Percentiles rank a stretch among this genome's conserved stretches.
These are phyloP conservation scores for Pachyuromys duprasi DNA, from an alignment of 2,797 vertebrate genomes.

Conservation along the genomic window DNA sequence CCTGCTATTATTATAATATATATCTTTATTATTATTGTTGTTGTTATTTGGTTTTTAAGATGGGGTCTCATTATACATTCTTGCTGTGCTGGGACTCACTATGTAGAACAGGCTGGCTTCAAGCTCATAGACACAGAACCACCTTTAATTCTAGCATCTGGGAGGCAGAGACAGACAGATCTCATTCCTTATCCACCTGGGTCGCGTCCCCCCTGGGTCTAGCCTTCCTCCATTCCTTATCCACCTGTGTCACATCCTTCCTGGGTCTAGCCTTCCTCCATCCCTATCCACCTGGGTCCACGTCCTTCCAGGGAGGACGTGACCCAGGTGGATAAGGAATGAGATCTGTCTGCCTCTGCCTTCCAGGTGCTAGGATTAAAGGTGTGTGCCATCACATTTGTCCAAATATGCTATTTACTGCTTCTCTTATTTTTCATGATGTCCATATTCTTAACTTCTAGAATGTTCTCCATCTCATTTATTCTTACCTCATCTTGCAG, in stretches of 20 bases:
- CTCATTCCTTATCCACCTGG: too few relatives aligned
- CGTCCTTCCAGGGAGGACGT: not conserved
- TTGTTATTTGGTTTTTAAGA: not conserved
- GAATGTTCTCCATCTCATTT: not conserved
- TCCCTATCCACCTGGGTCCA: too few relatives aligned
- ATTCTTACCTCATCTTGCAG: not conserved
- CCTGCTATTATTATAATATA: not conserved
- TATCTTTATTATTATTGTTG: not conserved
- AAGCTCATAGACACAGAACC: not conserved
- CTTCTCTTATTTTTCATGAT: not conserved
- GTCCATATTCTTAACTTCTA: conserved; percentile 24
- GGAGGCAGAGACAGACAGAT: too few relatives aligned
- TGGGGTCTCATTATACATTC: not conserved
- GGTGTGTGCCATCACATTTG: not conserved
- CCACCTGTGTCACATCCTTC: too few relatives aligned
- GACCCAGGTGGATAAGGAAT: too few relatives aligned
- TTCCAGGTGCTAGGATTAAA: too few relatives aligned
- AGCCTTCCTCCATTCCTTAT: not conserved
- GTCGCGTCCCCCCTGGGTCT: not conserved
- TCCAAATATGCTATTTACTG: not conserved
- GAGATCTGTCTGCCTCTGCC: too few relatives aligned
- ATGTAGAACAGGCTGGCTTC: not conserved
- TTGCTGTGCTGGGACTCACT: not conserved
- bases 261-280: not conserved
- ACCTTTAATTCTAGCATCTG: too few relatives aligned